Evolutionary conservation across 2,113 vertebrate genomes (phyloP), one percentile per base, ranked within the genome.

Genomic region (Albula glossodonta): DNA sequence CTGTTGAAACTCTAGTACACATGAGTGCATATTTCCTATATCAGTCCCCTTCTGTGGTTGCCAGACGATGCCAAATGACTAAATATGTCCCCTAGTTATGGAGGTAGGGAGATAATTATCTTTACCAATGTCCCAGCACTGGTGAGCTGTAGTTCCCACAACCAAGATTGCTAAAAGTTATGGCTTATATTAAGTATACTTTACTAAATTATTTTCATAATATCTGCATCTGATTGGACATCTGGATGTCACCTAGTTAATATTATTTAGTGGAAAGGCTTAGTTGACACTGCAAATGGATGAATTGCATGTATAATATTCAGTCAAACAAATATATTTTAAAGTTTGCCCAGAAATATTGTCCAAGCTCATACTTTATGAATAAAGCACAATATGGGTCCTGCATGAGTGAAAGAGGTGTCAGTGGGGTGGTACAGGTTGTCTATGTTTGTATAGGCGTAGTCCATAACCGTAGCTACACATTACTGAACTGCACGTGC

Each of bases 1-100:
- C n/a, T 8, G 66, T 63, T 84, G 25, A 79, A 79, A 52, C 66
- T 13, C 85, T 82, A 60, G 81, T 81, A 70, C 49, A 3, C 10
- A 9, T 25, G 22, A 25, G 25, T 74, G 80, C 63, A 49, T 17
- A 51, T 78, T 66, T 86, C 85, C 53, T 78, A 52, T 83, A 83
- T 57, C 80, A 77, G 70, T 17, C 25, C 80, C 63, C 52, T 60
- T 19, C 63, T 70, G 48, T 41, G 50, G 22, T 31, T 31, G 22
- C 70, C 22, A 74, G n/a, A 31, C n/a, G n/a, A 31, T 31, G 70
- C n/a, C 5, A 8, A 3, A 31, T 10, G 10, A 74, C 70, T 74
- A 74, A 66, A 66, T 66, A 74, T 74, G 70, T 74, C 70, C n/a
- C n/a, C 7, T 25, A 10, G n/a, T 66, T 66, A 66, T 3, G 17